Evolutionary conservation across 2,113 vertebrate genomes (phyloP), one percentile per base, ranked within the genome.

Genomic region (Phyllopteryx taeniolatus): DNA sequence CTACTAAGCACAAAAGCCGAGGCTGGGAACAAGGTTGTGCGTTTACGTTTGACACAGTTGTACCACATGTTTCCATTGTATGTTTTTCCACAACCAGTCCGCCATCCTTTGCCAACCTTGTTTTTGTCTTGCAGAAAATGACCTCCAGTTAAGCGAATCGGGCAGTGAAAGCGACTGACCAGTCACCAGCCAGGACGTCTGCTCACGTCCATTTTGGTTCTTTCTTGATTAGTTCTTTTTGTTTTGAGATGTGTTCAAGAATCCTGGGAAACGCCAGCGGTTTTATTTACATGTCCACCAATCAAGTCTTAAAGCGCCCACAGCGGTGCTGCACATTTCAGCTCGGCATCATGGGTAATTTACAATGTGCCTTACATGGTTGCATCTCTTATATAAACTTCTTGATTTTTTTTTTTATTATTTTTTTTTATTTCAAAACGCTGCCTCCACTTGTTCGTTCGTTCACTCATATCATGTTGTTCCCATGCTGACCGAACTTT

Each of bases 121-220:
- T 54, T 68, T 68, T 74, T 75, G 31, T 76, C 76, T 86, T 94
- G 73, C 93, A 99, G 97, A 97, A 90, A 98, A 89, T 61, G 98
- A 99, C 89, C 94, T 99, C 79, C 96, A 98, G 90, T 92, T 99
- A 83, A 99, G 97, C 85, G 98, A 99, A 76, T 98, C 98, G 54
- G 96, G 94, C 86, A 99, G 97, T 11, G 96, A 98, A 82, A 98
- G 96, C 74, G 96, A 96, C 87, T 97, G 90, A 96, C 72, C 43
- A 11, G 10, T 9, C 22, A 15, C 1, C 33, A 62, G n/a, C 1
- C 22, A 60, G 22, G 65, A 60, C 20, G 17, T 63, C 61, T 14
- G 64, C 27, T 49, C 0, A 13, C 72, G 7, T 68, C 31, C n/a
- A 3, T 47, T 47, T 17, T 15, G 13, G 64, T 60, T 67, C 0